A percentile compares a stretch with the other conserved stretches of the same genome.
Evolutionary conservation across 2,888 invertebrate genomes (phyloP).

Genomic region (Cynaeus angustus): DNA sequence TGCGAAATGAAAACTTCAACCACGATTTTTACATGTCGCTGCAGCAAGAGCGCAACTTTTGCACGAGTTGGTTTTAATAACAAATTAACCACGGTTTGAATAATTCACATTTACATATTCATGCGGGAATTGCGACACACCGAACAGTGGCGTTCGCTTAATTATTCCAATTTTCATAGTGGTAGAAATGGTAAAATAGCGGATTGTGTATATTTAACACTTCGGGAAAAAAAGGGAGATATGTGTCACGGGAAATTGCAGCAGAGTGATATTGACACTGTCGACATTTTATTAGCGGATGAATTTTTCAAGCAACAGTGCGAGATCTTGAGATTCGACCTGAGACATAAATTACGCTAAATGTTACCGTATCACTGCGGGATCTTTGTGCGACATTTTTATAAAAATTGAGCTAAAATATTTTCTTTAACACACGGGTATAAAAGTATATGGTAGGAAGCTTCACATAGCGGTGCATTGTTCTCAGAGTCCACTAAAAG

Average conservation of each 20-base stretch:
- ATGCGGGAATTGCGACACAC: constrained; percentile 42
- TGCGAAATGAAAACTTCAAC: constrained; percentile 31
- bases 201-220: constrained; percentile 2
- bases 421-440: not conserved
- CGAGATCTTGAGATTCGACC: too few relatives aligned
- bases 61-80: constrained; percentile 43
- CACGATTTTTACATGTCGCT: constrained; percentile 38
- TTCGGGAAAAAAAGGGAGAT: too few relatives aligned
- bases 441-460: too few relatives aligned
- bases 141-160: constrained; percentile 36
- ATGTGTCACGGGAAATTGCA: too few relatives aligned
- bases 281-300: too few relatives aligned
- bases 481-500: too few relatives aligned
- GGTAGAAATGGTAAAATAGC: constrained; percentile 5
- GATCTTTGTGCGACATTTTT: not conserved
- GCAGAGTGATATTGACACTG: too few relatives aligned
- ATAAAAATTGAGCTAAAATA: constrained; percentile 8
- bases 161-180: constrained; percentile 32
- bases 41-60: constrained; percentile 35
- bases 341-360: not conserved
- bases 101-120: constrained; percentile 44
- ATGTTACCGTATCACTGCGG: not conserved
- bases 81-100: constrained; percentile 43
- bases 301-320: too few relatives aligned
- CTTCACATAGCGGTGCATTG: too few relatives aligned